Conservation (phyloP, 1,140 invertebrate genomes). For the Aphaenogaster ashmeadi region DNA sequence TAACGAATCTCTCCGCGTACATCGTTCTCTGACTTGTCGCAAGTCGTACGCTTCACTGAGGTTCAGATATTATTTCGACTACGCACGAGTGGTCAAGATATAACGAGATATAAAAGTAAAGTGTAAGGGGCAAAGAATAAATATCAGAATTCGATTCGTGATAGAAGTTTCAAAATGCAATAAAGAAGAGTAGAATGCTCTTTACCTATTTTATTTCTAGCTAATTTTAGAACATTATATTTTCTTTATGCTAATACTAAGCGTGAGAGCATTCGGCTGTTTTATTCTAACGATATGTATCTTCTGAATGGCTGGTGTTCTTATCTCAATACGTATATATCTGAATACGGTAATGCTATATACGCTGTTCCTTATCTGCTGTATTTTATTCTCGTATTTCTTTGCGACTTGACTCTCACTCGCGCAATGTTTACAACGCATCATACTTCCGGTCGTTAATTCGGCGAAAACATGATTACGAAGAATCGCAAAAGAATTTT, state of each 20-base stretch:
- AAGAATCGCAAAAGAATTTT: background rate
- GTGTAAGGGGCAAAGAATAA: background rate
- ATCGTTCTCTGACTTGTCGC: background rate
- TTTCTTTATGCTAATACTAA: background rate
- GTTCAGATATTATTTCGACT: slow-evolving; percentile 10
- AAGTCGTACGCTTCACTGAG: background rate
- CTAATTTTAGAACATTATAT: background rate
- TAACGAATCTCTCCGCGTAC: slow-evolving; percentile 15
- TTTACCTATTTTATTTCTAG: background rate
- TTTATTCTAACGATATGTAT: background rate
- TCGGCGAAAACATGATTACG: slow-evolving; percentile 16
- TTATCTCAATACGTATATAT: slow-evolving; percentile 23
- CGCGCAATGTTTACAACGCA: background rate
- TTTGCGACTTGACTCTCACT: background rate
- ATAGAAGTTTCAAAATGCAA: background rate
- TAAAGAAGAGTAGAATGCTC: background rate
- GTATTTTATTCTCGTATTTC: slow-evolving; percentile 42
- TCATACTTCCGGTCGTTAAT: background rate
- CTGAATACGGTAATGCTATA: slow-evolving; percentile 26
- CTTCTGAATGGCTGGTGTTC: background rate
- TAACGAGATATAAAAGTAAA: background rate
- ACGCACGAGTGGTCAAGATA: background rate
- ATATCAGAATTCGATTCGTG: background rate
- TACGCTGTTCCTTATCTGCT: slow-evolving; percentile 5
- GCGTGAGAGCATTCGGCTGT: background rate